A percentile compares a stretch with the other conserved stretches of the same genome.
phyloP scores from a whole-genome alignment of 2,888 invertebrate genomes.

The Sinohyriopsis cumingii region DNA sequence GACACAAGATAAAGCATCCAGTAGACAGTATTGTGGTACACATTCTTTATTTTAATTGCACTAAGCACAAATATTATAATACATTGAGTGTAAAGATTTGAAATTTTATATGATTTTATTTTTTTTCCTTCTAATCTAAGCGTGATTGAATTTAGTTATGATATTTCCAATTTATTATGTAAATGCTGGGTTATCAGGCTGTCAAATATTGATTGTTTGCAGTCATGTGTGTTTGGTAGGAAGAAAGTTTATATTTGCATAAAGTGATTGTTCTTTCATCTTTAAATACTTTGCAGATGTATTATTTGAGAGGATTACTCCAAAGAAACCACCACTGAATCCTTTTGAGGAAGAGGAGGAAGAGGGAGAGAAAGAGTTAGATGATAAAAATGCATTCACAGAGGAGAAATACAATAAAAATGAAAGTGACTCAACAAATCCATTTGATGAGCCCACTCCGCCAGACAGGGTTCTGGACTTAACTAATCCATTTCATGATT shows the following conservation, averaged over 20 bases:
- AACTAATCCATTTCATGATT: slow-evolving; percentile 19
- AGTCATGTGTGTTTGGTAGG: neutral
- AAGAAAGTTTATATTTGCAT: neutral
- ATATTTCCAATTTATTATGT: too few relatives aligned
- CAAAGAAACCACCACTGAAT: slow-evolving; percentile 40
- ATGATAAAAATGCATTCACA: slow-evolving; percentile 35
- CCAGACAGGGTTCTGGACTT: slow-evolving; percentile 16
- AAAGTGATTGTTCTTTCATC: slow-evolving; percentile 3
- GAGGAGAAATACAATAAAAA: slow-evolving; percentile 20
- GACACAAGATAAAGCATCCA: neutral
- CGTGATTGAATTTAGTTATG: slow-evolving; percentile 7
- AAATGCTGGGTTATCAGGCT: too few relatives aligned
- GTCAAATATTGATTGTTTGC: neutral
- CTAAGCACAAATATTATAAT: too few relatives aligned
- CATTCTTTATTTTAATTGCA: too few relatives aligned
- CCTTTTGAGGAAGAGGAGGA: slow-evolving; percentile 58
- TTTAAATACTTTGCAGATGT: slow-evolving; percentile 25
- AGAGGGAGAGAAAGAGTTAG: slow-evolving; percentile 28
- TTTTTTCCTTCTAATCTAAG: slow-evolving; percentile 5
- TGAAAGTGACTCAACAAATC: slow-evolving; percentile 18
- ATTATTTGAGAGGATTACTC: slow-evolving; percentile 33
- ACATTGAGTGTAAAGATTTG: too few relatives aligned
- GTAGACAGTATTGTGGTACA: too few relatives aligned
- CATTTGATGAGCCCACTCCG: slow-evolving; percentile 19
- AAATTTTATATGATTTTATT: neutral